Evolutionary conservation across 2,797 vertebrate genomes (phyloP), one percentile per base, ranked within the genome.

Genomic region (Falco cherrug): DNA sequence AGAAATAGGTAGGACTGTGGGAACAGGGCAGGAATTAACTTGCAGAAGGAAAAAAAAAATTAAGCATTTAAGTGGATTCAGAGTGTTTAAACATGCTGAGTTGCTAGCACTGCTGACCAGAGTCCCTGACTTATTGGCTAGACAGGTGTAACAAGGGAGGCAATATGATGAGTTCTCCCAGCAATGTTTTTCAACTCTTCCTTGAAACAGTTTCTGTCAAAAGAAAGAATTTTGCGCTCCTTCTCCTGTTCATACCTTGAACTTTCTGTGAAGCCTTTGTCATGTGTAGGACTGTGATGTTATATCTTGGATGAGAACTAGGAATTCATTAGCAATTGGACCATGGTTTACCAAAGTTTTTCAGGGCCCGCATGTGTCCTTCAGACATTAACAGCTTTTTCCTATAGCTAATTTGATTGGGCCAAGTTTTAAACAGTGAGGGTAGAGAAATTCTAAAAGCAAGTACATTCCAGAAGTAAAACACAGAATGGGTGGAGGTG

Each of bases 301-400:
- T 93, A 35, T 25, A 76, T 56, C n/a, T 89, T 96, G 96, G 96
- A 89, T 81, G 56, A 69, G 79, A 87, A 50, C 51, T 92, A 86
- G 87, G 95, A 96, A 92, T 95, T 94, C 88, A 67, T 95, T 91
- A 94, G 87, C 73, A 95, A 47, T 84, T 81, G 63, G 65, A 79
- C 87, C n/a, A 63, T 68, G 61, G 43, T 92, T 78, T 92, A 59
- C 79, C 6, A 4, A 39, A 69, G 59, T 51, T 79, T 88, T 94
- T 92, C 50, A 77, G 54, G 47, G 47, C 31, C 35, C 2, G 9
- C 50, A 56, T 69, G 69, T 81, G 47, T 95, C 57, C 61, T 73
- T 95, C 89, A 95, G 95, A 94, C 93, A 80, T 94, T 94, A 94
- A 88, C 87, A 88, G 82, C 73, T 96, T 97, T 97, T 97, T 95